phyloP scores from a whole-genome alignment of 2,113 vertebrate species.

The Morone saxatilis region DNA sequence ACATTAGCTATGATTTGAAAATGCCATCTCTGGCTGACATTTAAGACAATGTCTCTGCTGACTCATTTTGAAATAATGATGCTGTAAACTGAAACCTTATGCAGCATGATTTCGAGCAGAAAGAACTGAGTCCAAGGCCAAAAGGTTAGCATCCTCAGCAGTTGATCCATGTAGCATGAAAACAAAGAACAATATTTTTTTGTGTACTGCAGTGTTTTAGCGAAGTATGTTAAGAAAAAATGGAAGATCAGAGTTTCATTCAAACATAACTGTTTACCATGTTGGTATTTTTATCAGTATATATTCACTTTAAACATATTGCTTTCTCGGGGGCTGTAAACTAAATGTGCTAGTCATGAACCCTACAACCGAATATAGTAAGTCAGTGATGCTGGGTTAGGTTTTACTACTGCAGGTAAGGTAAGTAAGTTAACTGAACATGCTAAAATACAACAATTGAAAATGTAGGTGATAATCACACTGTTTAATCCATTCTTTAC shows the following conservation, averaged over 20 bases:
- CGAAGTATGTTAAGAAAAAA: neutral
- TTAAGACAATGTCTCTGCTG: neutral
- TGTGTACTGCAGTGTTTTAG: too few relatives aligned
- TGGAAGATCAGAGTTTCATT: neutral
- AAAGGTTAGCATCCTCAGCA: neutral
- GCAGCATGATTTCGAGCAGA: neutral
- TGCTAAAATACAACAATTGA: neutral
- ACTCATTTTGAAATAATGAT: neutral
- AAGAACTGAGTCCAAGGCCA: neutral
- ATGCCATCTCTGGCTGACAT: neutral
- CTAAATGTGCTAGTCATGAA: too few relatives aligned
- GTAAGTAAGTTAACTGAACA: neutral
- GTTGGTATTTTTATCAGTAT: too few relatives aligned
- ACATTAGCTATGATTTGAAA: neutral
- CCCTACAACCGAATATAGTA: too few relatives aligned
- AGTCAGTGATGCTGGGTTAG: neutral
- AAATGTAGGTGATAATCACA: neutral
- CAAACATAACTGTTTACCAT: too few relatives aligned
- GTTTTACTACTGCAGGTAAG: neutral
- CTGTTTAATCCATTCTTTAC: neutral
- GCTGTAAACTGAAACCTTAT: neutral
- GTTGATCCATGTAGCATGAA: neutral
- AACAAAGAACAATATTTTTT: too few relatives aligned
- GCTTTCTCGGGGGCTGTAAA: too few relatives aligned
- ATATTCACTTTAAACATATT: too few relatives aligned